Conservation (phyloP, 2,797 vertebrate species). For the Gymnodraco acuticeps region DNA sequence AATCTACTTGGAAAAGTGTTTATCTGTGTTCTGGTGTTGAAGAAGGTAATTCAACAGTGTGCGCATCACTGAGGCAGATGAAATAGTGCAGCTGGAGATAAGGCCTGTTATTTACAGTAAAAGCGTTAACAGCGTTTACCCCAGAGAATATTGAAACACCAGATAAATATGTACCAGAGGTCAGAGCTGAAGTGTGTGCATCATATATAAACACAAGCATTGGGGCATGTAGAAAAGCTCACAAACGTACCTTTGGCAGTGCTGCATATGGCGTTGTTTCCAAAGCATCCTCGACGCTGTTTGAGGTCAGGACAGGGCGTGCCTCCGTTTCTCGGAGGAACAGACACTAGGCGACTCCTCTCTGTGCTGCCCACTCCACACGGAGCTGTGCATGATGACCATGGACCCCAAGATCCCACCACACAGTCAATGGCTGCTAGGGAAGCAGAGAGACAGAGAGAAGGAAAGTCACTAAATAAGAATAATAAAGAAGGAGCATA, state of each 20-base stretch:
- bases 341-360: conserved; percentile 86
- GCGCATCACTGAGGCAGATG: conserved; percentile 22
- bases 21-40: conserved; percentile 28
- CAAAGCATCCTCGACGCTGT: conserved; percentile 90
- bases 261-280: conserved; percentile 83
- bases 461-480: neutral
- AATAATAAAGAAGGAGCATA: neutral
- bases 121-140: conserved; percentile 22
- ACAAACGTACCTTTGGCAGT: conserved; percentile 82
- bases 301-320: conserved; percentile 89
- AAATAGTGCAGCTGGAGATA: conserved; percentile 60
- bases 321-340: conserved; percentile 88
- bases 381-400: conserved; percentile 87
- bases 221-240: conserved; percentile 1
- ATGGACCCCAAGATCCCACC: conserved; percentile 88
- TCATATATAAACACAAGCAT: conserved; percentile 6
- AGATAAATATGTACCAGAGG: conserved; percentile 34
- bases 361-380: conserved; percentile 89
- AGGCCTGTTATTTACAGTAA: conserved; percentile 31
- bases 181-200: neutral
- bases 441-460: conserved; percentile 35
- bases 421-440: conserved; percentile 88
- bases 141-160: conserved; percentile 36
- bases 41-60: conserved; percentile 28
- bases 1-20: conserved; percentile 17